phyloP scores from a whole-genome alignment of 1,140 invertebrate species.

The Mesaphorura yosii region DNA sequence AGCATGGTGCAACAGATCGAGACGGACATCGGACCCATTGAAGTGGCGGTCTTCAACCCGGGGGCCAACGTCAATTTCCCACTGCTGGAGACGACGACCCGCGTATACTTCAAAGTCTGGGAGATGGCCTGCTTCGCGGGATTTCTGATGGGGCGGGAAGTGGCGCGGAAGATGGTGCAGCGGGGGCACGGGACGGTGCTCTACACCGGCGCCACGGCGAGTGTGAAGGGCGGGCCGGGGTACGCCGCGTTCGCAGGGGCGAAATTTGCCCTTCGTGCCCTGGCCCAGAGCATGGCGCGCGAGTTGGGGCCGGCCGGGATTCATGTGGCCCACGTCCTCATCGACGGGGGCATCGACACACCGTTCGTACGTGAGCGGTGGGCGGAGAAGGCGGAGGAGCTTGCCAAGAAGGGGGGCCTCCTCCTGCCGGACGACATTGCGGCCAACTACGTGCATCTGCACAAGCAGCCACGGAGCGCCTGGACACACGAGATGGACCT shows the following conservation, averaged over 20 bases:
- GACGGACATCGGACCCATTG: not conserved
- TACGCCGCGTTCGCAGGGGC: not conserved
- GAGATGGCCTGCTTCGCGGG: slow-evolving; percentile 1
- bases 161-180: not conserved
- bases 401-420: not conserved
- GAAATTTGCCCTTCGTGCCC: not conserved
- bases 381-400: not conserved
- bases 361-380: not conserved
- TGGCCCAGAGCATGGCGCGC: not conserved
- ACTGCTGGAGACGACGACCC: not conserved
- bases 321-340: not conserved
- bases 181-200: not conserved
- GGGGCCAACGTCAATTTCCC: not conserved
- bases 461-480: not conserved
- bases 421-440: not conserved
- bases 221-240: not conserved
- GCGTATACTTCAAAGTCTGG: slow-evolving; percentile 1
- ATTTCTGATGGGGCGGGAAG: not conserved
- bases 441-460: not conserved
- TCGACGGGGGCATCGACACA: not conserved
- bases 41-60: not conserved
- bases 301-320: not conserved
- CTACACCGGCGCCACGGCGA: not conserved
- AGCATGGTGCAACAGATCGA: not conserved
- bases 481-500: slow-evolving; percentile 2